Evolutionary conservation across 2,113 vertebrate species (phyloP).

Genomic region (Erinaceus europaeus): DNA sequence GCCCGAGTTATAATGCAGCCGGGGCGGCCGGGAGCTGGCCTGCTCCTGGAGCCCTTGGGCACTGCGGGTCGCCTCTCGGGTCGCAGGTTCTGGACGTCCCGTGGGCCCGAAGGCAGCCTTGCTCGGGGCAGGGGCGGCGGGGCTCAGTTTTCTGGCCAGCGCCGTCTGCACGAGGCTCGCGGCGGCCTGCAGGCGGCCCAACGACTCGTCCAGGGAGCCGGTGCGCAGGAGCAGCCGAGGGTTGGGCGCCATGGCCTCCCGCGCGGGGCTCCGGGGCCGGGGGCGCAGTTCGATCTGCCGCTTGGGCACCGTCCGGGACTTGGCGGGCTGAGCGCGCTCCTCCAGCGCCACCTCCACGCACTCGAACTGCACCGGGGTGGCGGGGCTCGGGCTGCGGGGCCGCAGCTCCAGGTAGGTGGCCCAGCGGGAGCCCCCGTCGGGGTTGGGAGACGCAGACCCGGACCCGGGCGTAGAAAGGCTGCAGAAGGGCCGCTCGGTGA

Average conservation of each 20-base stretch:
- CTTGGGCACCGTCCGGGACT: conserved; percentile 93
- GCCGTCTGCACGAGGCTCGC: conserved; percentile 91
- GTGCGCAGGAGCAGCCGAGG: conserved; percentile 86
- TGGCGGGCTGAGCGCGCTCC: conserved; percentile 76
- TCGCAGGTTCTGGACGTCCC: not conserved
- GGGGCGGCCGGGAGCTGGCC: conserved; percentile 19
- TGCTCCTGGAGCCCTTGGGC: conserved; percentile 13
- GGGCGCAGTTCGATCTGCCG: conserved; percentile 94
- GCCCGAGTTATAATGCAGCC: not conserved
- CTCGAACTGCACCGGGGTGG: conserved; percentile 81
- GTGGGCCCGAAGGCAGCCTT: not conserved
- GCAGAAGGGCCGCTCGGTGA: conserved; percentile 84
- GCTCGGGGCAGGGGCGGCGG: not conserved
- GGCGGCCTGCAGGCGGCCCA: conserved; percentile 86
- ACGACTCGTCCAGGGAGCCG: conserved; percentile 85
- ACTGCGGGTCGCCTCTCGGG: not conserved
- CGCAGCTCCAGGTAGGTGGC: conserved; percentile 82
- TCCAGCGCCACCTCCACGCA: conserved; percentile 92
- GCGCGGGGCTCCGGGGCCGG: conserved; percentile 77
- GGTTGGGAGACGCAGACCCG: conserved; percentile 82
- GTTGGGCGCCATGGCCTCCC: not conserved
- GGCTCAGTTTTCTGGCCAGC: conserved; percentile 90
- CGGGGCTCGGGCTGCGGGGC: conserved; percentile 32
- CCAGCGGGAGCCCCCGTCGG: conserved; percentile 87
- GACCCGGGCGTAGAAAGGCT: conserved; percentile 82